Percentiles rank a stretch among this genome's conserved stretches.
Conservation (phyloP, 2,113 vertebrate species). For the Oryzias curvinotus region DNA sequence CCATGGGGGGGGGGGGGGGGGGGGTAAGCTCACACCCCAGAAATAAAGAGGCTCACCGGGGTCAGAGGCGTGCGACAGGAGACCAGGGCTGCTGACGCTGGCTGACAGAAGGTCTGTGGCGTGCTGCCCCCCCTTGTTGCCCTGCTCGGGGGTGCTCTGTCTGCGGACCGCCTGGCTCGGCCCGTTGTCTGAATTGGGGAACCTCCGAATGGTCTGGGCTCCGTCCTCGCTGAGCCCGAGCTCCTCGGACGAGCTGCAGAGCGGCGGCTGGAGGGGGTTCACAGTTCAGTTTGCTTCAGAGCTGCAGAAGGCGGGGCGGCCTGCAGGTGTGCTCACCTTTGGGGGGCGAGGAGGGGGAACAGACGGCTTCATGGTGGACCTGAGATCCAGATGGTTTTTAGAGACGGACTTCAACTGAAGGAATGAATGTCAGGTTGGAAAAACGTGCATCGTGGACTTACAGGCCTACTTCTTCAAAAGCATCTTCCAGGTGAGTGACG, state of each 20-base stretch:
- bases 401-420: background rate
- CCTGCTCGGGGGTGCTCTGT: conserved; percentile 87
- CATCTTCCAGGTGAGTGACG: conserved; percentile 81
- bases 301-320: no score
- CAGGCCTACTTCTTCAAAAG: conserved; percentile 83
- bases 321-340: conserved; percentile 80
- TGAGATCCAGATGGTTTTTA: conserved; percentile 58
- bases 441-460: conserved; percentile 67
- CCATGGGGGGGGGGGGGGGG: background rate
- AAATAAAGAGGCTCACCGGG: conserved; percentile 55
- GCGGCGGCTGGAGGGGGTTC: conserved; percentile 78
- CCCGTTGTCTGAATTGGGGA: conserved; percentile 81
- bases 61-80: conserved; percentile 72
- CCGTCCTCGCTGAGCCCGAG: conserved; percentile 82
- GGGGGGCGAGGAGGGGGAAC: conserved; percentile 91
- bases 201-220: conserved; percentile 85
- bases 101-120: conserved; percentile 78
- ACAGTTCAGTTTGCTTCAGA: no score
- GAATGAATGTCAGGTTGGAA: background rate
- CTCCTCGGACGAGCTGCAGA: conserved; percentile 86
- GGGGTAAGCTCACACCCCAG: background rate
- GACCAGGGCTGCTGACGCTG: conserved; percentile 85
- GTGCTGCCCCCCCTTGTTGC: conserved; percentile 74
- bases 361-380: conserved; percentile 88
- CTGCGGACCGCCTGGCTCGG: conserved; percentile 76